phyloP scores from a whole-genome alignment of 2,113 vertebrate species.

The Trachemys scripta region DNA sequence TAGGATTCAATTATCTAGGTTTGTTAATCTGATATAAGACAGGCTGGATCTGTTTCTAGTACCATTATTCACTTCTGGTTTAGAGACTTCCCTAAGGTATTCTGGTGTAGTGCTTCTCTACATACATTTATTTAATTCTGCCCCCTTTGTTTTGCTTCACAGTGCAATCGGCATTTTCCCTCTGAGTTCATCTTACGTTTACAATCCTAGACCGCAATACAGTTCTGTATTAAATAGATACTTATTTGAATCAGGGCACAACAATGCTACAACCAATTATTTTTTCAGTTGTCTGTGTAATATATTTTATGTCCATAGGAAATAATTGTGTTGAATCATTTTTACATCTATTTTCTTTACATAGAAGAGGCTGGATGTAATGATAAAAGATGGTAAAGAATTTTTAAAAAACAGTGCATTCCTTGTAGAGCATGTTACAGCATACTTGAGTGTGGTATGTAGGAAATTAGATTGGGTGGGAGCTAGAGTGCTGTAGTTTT shows the following conservation, averaged over 20 bases:
- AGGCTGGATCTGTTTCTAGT: background rate
- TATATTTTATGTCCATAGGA: background rate
- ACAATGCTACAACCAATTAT: background rate
- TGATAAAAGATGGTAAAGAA: slow-evolving; percentile 15
- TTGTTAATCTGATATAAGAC: slow-evolving; percentile 32
- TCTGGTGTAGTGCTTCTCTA: background rate
- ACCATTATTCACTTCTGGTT: background rate
- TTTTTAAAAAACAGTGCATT: background rate
- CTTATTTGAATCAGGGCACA: background rate
- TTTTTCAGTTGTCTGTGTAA: background rate
- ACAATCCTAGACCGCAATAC: background rate
- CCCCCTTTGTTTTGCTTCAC: slow-evolving; percentile 18
- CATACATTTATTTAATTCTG: background rate
- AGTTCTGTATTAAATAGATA: background rate
- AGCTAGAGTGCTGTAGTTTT: slow-evolving; percentile 13
- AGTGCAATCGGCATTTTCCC: background rate
- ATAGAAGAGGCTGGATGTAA: background rate
- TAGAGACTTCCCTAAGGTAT: slow-evolving; percentile 2
- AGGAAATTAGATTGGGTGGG: background rate
- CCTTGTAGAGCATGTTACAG: background rate
- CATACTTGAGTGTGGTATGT: background rate
- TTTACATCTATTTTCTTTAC: background rate
- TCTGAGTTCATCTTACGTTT: background rate
- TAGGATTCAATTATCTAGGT: slow-evolving; percentile 9
- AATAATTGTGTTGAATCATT: background rate